Percentiles rank a stretch among this genome's conserved stretches.
These are phyloP conservation scores for Percina caprodes DNA, from an alignment of 2,113 vertebrate genomes.

Conservation along the genomic window DNA sequence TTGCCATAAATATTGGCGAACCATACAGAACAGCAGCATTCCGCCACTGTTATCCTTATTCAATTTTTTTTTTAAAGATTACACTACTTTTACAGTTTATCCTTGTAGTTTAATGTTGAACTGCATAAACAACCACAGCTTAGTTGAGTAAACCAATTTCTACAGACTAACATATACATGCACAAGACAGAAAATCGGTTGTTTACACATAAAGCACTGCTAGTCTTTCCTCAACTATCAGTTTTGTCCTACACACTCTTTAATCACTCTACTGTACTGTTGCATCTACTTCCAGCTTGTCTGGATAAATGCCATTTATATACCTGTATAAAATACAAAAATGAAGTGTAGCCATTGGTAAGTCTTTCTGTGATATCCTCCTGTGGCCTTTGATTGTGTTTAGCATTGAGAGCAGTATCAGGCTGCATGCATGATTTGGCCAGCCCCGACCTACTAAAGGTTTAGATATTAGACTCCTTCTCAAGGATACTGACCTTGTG, in stretches of 20 bases:
- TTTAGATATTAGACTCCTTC: constrained; percentile 22
- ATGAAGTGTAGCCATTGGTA: neutral
- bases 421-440: neutral
- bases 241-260: neutral
- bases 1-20: neutral
- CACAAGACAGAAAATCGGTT: neutral
- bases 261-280: neutral
- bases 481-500: constrained; percentile 20
- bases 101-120: no score
- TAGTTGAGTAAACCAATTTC: neutral
- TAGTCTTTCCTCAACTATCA: neutral
- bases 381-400: neutral
- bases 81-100: neutral
- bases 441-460: constrained; percentile 20
- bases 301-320: neutral
- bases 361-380: neutral
- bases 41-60: neutral
- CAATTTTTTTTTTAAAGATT: neutral
- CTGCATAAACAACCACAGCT: neutral
- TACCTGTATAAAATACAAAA: neutral
- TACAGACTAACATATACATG: neutral
- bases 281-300: neutral
- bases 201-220: neutral
- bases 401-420: constrained; percentile 2
- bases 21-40: neutral